Evolutionary conservation across 2,888 invertebrate species (phyloP), one percentile per base, ranked within the genome.

Genomic region (Bursaphelenchus okinawaensis): DNA sequence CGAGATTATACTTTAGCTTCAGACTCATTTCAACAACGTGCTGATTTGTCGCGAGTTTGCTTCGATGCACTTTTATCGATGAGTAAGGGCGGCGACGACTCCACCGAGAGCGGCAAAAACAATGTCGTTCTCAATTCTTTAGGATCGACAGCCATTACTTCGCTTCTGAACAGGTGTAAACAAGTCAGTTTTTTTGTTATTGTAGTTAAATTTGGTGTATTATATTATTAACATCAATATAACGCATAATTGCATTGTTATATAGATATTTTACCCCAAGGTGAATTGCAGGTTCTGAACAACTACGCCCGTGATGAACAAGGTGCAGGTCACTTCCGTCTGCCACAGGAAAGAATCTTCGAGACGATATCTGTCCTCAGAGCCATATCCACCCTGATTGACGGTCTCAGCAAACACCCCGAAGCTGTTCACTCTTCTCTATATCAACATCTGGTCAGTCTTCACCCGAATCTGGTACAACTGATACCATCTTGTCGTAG

Each of bases 11-110:
- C 63, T 80, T 74, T 70, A 80, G 80, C 80, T 77, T 81, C 75
- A 78, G 81, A 80, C 69, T 69, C 77, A 29, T 76, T 75, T 61
- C 69, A 72, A 27, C 78, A 79, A 68, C 84, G 86, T 66, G 82
- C 84, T 4, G 84, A 84, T 54, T 69, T 82, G 31, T 79, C 80
- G 7, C 70, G 75, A 28, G 75, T 77, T 19, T 80, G 82, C 67
- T 83, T 83, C 69, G 81, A 81, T 55, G 80, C 83, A 16, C 74
- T 82, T 31, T 73, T 83, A 54, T 70, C 77, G 27, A 75, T 80
- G 56, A 73, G 72, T 12, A 73, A 66, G 22, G 60, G 61, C 12
- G 70, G 63, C 12, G 62, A 66, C 56, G 31, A 69, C 0, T 72
- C 76, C 2, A 70, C 72, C 12, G 62, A 70, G 0, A 76, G 71